These are phyloP conservation scores for Resseliella maxima DNA, from an alignment of 2,888 invertebrate species.

Conservation along the genomic window DNA sequence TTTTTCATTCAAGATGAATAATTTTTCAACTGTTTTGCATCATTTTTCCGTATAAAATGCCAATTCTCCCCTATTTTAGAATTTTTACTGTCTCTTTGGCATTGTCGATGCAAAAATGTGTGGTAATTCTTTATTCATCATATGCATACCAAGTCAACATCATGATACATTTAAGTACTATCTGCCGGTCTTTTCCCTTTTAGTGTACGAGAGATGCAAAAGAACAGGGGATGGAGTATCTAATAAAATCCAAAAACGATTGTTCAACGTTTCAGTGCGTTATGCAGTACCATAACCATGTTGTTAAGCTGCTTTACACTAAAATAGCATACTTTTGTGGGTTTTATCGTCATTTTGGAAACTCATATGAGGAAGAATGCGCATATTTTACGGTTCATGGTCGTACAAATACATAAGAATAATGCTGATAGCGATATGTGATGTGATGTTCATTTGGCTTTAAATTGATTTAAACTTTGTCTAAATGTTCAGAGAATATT, in stretches of 20 bases:
- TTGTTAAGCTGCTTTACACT: constrained; percentile 36
- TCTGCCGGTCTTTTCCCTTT: neutral
- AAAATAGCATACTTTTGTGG: constrained; percentile 51
- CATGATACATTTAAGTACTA: constrained; percentile 38
- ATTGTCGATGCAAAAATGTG: constrained; percentile 31
- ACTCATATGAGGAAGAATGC: constrained; percentile 13
- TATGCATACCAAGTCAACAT: constrained; percentile 28
- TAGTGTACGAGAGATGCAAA: neutral
- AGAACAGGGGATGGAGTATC: constrained; percentile 17
- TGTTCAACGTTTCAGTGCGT: neutral
- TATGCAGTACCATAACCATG: neutral
- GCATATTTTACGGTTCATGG: constrained; percentile 24
- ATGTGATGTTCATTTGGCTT: constrained; percentile 34
- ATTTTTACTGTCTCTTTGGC: neutral
- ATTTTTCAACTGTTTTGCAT: neutral
- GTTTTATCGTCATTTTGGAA: constrained; percentile 1
- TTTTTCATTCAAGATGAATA: constrained; percentile 31
- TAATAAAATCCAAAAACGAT: constrained; percentile 36
- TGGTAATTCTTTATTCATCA: constrained; percentile 36
- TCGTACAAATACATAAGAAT: constrained; percentile 3
- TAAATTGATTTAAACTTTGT: constrained; percentile 38
- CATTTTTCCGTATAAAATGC: neutral
- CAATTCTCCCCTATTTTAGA: no score
- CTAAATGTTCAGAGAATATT: constrained; percentile 34
- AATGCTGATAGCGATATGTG: constrained; percentile 43